phyloP scores from a whole-genome alignment of 2,888 invertebrate genomes.

The Pocota personata region DNA sequence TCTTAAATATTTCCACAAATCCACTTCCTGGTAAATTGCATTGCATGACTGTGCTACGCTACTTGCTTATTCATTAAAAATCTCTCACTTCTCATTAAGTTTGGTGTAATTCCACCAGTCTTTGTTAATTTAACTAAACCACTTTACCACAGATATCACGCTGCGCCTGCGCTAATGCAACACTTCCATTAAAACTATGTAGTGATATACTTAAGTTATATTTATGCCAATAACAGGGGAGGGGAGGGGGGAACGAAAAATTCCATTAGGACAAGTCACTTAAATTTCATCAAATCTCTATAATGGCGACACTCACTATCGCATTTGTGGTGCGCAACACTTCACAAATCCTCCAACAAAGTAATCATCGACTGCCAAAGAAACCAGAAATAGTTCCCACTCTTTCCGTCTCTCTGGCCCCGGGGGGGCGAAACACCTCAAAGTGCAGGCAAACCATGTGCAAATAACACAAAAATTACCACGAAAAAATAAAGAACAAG shows the following conservation, averaged over 20 bases:
- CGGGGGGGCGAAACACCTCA: background rate
- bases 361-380: conserved; percentile 40
- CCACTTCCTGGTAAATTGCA: background rate
- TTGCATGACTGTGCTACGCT: background rate
- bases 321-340: conserved; percentile 60
- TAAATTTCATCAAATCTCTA: conserved; percentile 67
- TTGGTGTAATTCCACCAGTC: background rate
- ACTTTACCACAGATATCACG: conserved; percentile 28
- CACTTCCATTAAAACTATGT: conserved; percentile 51
- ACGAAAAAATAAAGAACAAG: conserved; percentile 47
- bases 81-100: conserved; percentile 43
- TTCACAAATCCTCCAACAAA: conserved; percentile 68
- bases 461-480: conserved; percentile 55
- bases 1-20: too few relatives aligned
- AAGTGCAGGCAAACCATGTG: conserved; percentile 50
- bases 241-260: conserved; percentile 28
- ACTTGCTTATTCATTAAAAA: background rate
- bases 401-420: background rate
- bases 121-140: conserved; percentile 18
- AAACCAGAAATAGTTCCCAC: conserved; percentile 42
- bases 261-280: conserved; percentile 67
- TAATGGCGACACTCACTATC: conserved; percentile 72
- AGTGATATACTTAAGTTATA: conserved; percentile 43
- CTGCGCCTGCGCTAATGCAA: conserved; percentile 35
- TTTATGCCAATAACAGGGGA: conserved; percentile 43